phyloP scores from a whole-genome alignment of 2,888 invertebrate genomes.

The Sminthurides aquaticus region DNA sequence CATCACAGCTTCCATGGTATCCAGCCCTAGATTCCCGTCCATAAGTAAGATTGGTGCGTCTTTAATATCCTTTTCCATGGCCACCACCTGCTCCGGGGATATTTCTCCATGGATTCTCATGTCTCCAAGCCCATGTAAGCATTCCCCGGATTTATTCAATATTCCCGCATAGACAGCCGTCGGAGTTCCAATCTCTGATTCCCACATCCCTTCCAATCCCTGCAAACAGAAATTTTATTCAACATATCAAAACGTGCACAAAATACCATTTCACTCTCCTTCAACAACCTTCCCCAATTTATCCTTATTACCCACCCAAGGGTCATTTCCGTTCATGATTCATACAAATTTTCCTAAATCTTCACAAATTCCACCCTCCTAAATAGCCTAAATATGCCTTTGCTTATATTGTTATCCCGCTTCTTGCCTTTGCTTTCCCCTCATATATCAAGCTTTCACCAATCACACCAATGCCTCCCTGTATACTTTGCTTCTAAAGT shows the following conservation, averaged over 20 bases:
- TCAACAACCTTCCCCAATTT: no score
- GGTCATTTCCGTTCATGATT: no score
- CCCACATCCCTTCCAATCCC: constrained; percentile 32
- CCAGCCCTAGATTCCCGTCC: constrained; percentile 71
- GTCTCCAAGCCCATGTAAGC: constrained; percentile 72
- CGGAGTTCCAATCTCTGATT: constrained; percentile 44
- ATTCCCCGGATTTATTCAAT: constrained; percentile 67
- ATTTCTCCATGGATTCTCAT: constrained; percentile 71
- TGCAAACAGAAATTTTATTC: constrained; percentile 13
- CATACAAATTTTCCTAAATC: no score
- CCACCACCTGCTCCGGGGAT: constrained; percentile 49
- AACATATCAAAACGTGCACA: not conserved
- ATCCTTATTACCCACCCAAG: no score
- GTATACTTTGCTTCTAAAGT: no score
- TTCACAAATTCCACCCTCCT: no score
- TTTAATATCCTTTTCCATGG: constrained; percentile 23
- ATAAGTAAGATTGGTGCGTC: constrained; percentile 62
- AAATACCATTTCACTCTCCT: not conserved
- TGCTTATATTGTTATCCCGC: no score
- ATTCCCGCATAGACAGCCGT: constrained; percentile 72
- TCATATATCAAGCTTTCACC: no score
- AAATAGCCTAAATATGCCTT: no score
- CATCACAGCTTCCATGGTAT: constrained; percentile 60
- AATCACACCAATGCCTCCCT: no score
- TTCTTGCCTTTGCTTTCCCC: no score